These are phyloP conservation scores for Hemibagrus wyckioides DNA, from an alignment of 2,113 vertebrate genomes.

Conservation along the genomic window DNA sequence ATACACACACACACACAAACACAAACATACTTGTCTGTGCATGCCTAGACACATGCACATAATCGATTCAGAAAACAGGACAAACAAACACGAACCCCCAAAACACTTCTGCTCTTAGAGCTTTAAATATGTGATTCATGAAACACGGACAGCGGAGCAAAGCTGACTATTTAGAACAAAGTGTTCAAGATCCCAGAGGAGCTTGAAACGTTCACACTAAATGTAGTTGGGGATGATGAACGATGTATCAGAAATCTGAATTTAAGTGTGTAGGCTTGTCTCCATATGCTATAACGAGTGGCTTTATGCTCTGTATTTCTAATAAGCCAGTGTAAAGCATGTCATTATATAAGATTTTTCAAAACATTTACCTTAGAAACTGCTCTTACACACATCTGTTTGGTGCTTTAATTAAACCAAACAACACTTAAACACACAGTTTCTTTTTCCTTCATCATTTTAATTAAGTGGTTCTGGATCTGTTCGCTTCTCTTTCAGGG, in stretches of 20 bases:
- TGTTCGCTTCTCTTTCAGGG: conserved; percentile 1
- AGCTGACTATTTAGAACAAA: neutral
- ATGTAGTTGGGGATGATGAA: neutral
- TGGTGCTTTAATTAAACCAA: neutral
- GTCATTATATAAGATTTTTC: neutral
- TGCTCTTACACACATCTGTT: neutral
- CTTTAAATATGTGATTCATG: neutral
- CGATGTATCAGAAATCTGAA: neutral
- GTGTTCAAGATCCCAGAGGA: no score
- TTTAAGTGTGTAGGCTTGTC: neutral
- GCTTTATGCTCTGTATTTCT: neutral
- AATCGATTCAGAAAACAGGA: neutral
- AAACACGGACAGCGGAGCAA: neutral
- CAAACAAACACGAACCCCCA: neutral
- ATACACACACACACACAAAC: conserved; percentile 3
- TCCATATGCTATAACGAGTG: neutral
- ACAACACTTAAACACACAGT: neutral
- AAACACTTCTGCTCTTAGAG: neutral
- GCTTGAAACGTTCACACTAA: neutral
- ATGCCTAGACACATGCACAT: neutral
- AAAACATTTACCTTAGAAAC: neutral
- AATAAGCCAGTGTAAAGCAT: neutral
- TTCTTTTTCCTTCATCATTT: neutral
- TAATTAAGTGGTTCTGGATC: neutral
- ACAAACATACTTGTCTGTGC: neutral